Base-by-base conservation (phyloP, 2,797 vertebrate species). In the Cirrhinus molitorella region DNA sequence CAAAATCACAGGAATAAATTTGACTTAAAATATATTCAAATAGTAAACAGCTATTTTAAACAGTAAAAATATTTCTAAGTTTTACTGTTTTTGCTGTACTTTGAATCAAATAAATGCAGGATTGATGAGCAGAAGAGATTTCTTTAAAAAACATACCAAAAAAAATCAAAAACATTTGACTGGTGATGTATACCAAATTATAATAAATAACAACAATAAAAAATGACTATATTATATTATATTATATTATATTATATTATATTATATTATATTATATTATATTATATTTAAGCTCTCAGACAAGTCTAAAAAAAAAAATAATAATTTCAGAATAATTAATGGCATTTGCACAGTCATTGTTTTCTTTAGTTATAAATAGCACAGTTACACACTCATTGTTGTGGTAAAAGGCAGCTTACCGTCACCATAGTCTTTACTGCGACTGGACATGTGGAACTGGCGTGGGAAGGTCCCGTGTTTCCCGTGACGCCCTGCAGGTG, bases 401-500 rank as follows among this genome's bases (percentile, higher is more conserved):
- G 34, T 6, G 71, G 57, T 88, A 55, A 72, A 65, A n/a, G n/a
- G 12, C 11, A 89, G 65, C 96, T 96, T 93, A 98, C 97, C 96
- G 0, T 98, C 96, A 1, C 94, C 96, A 76, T 97, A 98, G 90
- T 98, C 97, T 91, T 97, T 98, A 89, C 95, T 96, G 71, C 95
- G 95, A 72, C 96, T 96, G 85, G 96, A 96, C 88, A 97, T 91
- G 86, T 97, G 96, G 89, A 96, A 97, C 90, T 98, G 97, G 37
- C 96, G 94, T 0, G 97, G 97, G 88, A 97, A 98, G 47, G 97
- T 98, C 76, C 97, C 96, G 40, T 97, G 97, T 93, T 98, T 98
- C 86, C 96, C 95, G 53, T 96, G 96, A 80, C 96, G 93, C 80
- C 94, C 95, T 96, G 89, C 83, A 91, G 90, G 89, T 88, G 87